Evolutionary conservation across 1,140 invertebrate genomes (phyloP), one percentile per base, ranked within the genome.

Genomic region (Psilanteris sp.): DNA sequence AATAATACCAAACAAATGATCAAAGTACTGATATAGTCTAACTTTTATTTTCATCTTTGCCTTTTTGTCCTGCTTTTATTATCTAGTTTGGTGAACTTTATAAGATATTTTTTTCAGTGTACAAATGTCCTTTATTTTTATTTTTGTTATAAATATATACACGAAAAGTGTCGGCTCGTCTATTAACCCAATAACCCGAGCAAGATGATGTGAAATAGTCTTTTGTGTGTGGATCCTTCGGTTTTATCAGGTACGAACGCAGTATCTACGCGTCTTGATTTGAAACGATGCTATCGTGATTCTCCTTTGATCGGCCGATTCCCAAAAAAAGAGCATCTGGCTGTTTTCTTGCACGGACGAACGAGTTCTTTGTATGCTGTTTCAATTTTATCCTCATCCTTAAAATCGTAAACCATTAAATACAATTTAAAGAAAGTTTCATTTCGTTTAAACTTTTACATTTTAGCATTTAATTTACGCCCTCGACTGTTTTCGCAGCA

Each of bases 311-410:
- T 83, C 73, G 71, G 50, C 71, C 64, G 64, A 77, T 77, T 70
- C 64, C 54, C 29, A 78, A 82, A 84, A n/a, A 85, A 84, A 83
- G 83, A 83, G 84, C 85, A 87, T 85, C 83, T 85, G 85, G 77
- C 79, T 80, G 48, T 76, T 71, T 74, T 78, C 74, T 78, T 77
- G 41, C 62, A 79, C 77, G 79, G 79, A 14, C 61, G 77, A 79
- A 64, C 76, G 79, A 74, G 52, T 78, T 78, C 71, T 79, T 81
- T 82, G 79, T 81, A 57, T 50, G 61, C 39, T 2, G 74, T 77
- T 77, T 76, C 78, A 78, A 78, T 81, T 78, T 73, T 50, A 74
- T 74, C 77, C 78, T 79, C 73, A 62, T 78, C 73, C 55, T 71
- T 55, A 50, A 62, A 31, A 68, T 59, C 18, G 13, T 41, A 50